Percentiles rank a stretch among this genome's conserved stretches.
These are phyloP conservation scores for Diarsia dahlii DNA, from an alignment of 2,888 invertebrate genomes.

Conservation along the genomic window DNA sequence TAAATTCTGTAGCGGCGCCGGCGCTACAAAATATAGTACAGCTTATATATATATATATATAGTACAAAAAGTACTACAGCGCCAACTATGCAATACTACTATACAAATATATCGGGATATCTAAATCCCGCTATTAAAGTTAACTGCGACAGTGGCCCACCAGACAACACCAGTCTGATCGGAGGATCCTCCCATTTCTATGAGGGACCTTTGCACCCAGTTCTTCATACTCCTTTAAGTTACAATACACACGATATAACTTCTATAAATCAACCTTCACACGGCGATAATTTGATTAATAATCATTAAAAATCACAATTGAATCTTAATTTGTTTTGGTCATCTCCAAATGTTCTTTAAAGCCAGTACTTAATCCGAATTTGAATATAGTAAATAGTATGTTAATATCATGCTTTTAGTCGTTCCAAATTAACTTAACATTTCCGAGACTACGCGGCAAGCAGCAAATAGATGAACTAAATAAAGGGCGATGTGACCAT, in stretches of 20 bases:
- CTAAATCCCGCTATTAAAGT: not conserved
- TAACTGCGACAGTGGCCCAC: not conserved
- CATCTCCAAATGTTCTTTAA: not conserved
- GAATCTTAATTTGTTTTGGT: too few relatives aligned
- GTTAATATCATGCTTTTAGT: not conserved
- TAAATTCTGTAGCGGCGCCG: too few relatives aligned
- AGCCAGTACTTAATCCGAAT: not conserved
- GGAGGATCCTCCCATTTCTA: not conserved
- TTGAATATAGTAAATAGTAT: not conserved
- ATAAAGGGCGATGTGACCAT: slow-evolving; percentile 65
- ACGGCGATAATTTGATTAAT: not conserved
- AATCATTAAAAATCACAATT: too few relatives aligned
- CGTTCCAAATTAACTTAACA: slow-evolving; percentile 4
- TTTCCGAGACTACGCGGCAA: slow-evolving; percentile 55
- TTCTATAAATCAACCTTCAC: not conserved
- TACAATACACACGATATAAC: not conserved
- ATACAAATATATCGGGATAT: too few relatives aligned
- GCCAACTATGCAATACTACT: too few relatives aligned
- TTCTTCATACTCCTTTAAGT: not conserved
- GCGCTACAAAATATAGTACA: too few relatives aligned
- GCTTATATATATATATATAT: too few relatives aligned
- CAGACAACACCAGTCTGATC: not conserved
- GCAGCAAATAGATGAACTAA: slow-evolving; percentile 18
- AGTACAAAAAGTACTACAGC: too few relatives aligned
- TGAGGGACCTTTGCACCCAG: not conserved